phyloP scores from a whole-genome alignment of 2,113 vertebrate species.

The Cnemophilus loriae region DNA sequence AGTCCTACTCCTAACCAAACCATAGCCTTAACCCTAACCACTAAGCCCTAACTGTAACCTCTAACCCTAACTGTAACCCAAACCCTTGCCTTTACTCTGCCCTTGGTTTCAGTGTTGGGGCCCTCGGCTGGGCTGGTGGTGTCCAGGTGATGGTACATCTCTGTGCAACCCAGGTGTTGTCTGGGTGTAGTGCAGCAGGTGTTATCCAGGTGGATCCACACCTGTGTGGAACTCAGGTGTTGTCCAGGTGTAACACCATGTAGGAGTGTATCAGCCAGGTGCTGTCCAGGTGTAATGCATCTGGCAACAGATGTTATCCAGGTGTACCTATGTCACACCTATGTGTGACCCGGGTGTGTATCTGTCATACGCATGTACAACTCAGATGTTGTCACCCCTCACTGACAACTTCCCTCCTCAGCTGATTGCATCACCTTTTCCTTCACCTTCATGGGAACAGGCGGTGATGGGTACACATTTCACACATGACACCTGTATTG shows the following conservation, averaged over 20 bases:
- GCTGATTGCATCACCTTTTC: background rate
- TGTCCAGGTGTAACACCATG: background rate
- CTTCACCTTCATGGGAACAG: background rate
- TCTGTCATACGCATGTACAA: background rate
- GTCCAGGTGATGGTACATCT: background rate
- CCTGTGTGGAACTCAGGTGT: background rate
- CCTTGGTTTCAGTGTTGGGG: background rate
- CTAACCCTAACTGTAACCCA: background rate
- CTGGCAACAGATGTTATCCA: background rate
- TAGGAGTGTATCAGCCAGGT: background rate
- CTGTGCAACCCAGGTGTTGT: background rate
- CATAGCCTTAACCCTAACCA: background rate
- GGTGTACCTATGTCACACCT: background rate
- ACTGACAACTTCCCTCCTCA: background rate
- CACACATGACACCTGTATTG: background rate
- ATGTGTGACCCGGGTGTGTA: background rate
- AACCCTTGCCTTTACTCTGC: background rate
- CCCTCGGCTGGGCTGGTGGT: background rate
- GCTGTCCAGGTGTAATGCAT: background rate
- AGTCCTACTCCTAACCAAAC: background rate
- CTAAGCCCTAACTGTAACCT: background rate
- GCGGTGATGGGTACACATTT: fast-evolving
- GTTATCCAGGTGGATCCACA: background rate
- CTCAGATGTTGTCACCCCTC: background rate
- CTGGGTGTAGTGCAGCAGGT: background rate